A percentile compares a stretch with the other conserved stretches of the same genome.
Evolutionary conservation across 2,888 invertebrate genomes (phyloP).

Genomic region (Ectemnius cavifrons): DNA sequence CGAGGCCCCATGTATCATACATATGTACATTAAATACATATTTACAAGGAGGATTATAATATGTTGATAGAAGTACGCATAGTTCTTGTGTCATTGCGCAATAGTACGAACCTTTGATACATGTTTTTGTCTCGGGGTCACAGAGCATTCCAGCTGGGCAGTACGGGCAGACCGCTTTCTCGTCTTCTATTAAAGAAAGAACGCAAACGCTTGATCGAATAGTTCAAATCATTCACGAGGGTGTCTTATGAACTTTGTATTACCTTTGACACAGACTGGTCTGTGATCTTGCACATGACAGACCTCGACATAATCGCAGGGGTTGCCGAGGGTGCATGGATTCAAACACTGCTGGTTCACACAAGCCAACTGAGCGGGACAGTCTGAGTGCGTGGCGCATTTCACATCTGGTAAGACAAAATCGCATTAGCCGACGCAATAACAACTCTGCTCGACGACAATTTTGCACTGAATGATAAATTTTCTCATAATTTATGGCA

Average conservation of each 20-base stretch:
- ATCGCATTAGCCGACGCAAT: conserved; percentile 41
- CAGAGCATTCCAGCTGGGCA: conserved; percentile 89
- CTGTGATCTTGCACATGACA: conserved; percentile 91
- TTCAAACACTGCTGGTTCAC: conserved; percentile 88
- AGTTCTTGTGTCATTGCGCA: background rate
- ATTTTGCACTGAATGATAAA: background rate
- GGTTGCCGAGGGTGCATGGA: conserved; percentile 87
- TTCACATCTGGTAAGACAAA: conserved; percentile 82
- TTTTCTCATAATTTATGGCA: too few species aligned
- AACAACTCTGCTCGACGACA: conserved; percentile 4
- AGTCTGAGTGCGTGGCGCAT: conserved; percentile 89
- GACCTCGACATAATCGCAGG: conserved; percentile 86
- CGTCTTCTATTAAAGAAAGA: conserved; percentile 43
- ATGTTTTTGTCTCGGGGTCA: conserved; percentile 89
- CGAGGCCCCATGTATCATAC: background rate
- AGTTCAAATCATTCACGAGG: conserved; percentile 3
- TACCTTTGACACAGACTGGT: conserved; percentile 90
- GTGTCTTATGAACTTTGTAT: conserved; percentile 27
- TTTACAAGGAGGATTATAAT: conserved; percentile 62
- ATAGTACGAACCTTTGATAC: conserved; percentile 86
- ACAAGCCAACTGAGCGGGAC: conserved; percentile 88
- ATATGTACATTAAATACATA: conserved; percentile 75
- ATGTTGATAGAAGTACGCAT: background rate
- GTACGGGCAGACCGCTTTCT: conserved; percentile 77
- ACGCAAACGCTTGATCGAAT: background rate